Base-by-base conservation (phyloP, 2,888 invertebrate species). In the Tanaodytes sp. region DNA sequence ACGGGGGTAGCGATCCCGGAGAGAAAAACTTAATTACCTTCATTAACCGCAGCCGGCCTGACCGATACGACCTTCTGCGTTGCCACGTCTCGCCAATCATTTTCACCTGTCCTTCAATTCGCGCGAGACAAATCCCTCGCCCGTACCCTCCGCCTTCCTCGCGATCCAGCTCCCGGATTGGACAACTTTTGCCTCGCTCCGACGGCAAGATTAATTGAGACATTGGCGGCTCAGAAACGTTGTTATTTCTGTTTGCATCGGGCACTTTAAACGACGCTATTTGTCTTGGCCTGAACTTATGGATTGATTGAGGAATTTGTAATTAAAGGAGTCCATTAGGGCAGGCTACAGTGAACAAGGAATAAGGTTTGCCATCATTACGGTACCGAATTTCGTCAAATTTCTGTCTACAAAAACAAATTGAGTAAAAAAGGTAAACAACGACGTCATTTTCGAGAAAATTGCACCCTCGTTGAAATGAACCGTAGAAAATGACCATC, bases 1-100 rank as follows among this genome's bases (percentile, higher is more conserved):
- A 49, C 69, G 70, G 77, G 75, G 77, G 73, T 75, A 49, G 68
- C 72, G 73, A 67, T 70, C 73, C 72, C 77, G 76, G 75, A 77
- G 77, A 80, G 80, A 84, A 84, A 84, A 84, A 84, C 84, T 82
- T 83, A 84, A 84, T 84, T 84, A 84, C 82, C 78, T 83, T 84
- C 81, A 82, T 84, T 84, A 84, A 81, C 76, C 76, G 79, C 76
- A 55, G 75, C 77, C 77, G 73, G 72, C 73, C 73, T 33, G 39
- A 40, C 54, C 39, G 67, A 67, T 71, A 57, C 55, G 57, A 33
- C 73, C 67, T 73, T 62, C 55, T 66, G 54, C 61, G 46, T 39
- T 52, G 48, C 8, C 43, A 30, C 49, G 45, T 58, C n/a, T n/a
- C 40, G 57, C 59, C 61, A 49, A 61, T 67, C 61, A 67, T 67